These are phyloP conservation scores for Notothenia rossii DNA, from an alignment of 2,113 vertebrate genomes.

Conservation along the genomic window DNA sequence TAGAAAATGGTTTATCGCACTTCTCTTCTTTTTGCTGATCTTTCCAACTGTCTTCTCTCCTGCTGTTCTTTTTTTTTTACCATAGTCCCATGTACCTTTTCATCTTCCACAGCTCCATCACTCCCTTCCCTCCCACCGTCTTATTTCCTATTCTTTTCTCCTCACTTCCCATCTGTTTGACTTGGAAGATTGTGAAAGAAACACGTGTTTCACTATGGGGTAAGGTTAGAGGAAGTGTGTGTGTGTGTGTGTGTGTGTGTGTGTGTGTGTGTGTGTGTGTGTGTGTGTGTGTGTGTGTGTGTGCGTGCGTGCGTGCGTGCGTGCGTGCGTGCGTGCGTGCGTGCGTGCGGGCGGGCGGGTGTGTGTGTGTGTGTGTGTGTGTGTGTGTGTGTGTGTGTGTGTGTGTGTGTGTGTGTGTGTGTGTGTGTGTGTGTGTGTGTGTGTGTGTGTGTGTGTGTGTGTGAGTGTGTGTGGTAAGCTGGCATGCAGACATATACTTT, in stretches of 20 bases:
- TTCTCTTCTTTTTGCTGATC: neutral
- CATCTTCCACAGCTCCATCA: constrained; percentile 42
- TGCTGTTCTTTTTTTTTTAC: constrained; percentile 28
- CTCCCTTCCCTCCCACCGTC: constrained; percentile 37
- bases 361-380: too few species aligned
- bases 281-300: neutral
- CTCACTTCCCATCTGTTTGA: constrained; percentile 55
- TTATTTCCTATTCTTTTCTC: constrained; percentile 50
- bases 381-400: neutral
- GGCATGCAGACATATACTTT: constrained; percentile 31
- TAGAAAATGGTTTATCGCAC: neutral
- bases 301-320: constrained; percentile 5
- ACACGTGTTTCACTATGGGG: constrained; percentile 51
- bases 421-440: neutral
- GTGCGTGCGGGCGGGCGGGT: too few species aligned
- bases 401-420: constrained; percentile 5
- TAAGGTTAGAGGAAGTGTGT: constrained; percentile 17
- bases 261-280: constrained; percentile 11
- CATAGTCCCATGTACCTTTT: constrained; percentile 34
- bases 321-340: neutral
- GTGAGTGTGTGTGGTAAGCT: neutral
- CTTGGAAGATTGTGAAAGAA: constrained; percentile 44
- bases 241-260: constrained; percentile 26
- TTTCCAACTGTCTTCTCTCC: constrained; percentile 17
- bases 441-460: too few species aligned